Percentiles rank a stretch among this genome's conserved stretches.
Conservation (phyloP, 2,797 vertebrate species). For the Avahi laniger region DNA sequence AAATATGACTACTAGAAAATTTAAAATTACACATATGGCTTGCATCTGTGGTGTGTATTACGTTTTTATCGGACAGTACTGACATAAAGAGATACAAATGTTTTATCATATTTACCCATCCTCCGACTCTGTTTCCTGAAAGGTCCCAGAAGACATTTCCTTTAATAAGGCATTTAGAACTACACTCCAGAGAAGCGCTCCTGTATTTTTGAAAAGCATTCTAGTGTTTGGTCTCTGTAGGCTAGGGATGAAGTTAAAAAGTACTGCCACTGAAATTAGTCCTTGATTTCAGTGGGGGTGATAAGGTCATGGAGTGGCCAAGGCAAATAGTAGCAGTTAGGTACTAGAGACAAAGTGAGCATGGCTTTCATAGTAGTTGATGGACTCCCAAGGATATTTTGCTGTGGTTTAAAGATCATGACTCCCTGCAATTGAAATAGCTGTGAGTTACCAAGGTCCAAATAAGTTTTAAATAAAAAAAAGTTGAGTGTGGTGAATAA, state of each 20-base stretch:
- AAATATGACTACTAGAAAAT: neutral
- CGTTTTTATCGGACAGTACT: neutral
- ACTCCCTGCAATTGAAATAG: neutral
- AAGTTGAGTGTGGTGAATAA: neutral
- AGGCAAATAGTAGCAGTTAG: neutral
- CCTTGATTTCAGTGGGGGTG: neutral
- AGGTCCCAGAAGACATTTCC: neutral
- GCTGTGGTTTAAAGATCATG: neutral
- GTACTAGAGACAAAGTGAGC: neutral
- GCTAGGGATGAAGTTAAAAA: neutral
- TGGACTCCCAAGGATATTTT: neutral
- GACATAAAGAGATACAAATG: neutral
- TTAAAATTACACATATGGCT: neutral
- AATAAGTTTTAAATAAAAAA: neutral
- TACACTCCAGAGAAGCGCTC: neutral
- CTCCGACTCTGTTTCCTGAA: neutral
- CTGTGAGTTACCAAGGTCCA: neutral
- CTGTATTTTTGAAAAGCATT: neutral
- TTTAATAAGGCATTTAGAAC: neutral
- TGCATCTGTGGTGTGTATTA: neutral
- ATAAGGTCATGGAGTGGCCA: neutral
- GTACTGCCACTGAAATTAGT: neutral
- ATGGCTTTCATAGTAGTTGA: neutral
- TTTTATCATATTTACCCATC: neutral
- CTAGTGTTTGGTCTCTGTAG: neutral